Percentiles rank a stretch among this genome's conserved stretches.
Conservation (phyloP, 37 sponge, comb jelly and placozoan genomes). For the Diacarnus erythraeanus region DNA sequence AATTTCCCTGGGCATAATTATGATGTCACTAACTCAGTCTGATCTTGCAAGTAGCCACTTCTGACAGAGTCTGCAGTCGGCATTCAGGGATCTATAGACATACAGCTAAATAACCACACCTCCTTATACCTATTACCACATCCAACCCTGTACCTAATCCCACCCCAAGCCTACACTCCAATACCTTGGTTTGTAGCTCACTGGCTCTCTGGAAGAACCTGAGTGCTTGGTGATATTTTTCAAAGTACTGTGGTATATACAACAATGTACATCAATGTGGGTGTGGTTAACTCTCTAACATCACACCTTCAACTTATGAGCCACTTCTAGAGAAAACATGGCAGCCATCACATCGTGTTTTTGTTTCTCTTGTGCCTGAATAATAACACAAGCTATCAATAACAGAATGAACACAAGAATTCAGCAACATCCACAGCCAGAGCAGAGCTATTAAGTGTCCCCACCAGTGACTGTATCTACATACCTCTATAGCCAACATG, state of each 20-base stretch:
- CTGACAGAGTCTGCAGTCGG: constrained; percentile 43
- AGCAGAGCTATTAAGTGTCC: neutral
- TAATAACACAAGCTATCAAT: neutral
- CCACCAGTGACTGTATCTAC: neutral
- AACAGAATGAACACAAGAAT: no score
- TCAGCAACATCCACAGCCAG: no score
- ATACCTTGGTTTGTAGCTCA: constrained; percentile 29
- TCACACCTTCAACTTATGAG: constrained; percentile 27
- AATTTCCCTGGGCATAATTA: no score
- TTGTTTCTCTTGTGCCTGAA: constrained; percentile 48
- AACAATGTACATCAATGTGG: neutral
- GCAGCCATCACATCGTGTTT: constrained; percentile 63
- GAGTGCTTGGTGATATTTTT: constrained; percentile 42
- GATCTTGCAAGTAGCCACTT: constrained; percentile 53
- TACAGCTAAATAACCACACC: neutral
- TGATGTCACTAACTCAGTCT: constrained; percentile 31
- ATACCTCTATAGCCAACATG: constrained; percentile 58
- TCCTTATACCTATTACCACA: neutral
- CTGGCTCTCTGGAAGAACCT: constrained; percentile 56
- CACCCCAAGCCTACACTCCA: no score
- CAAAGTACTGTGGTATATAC: constrained; percentile 16
- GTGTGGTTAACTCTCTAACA: neutral
- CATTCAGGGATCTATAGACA: constrained; percentile 43
- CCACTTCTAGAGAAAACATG: constrained; percentile 59
- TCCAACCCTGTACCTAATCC: neutral